These are phyloP conservation scores for Taenioides sp. DNA, from an alignment of 2,797 vertebrate species.

Conservation along the genomic window DNA sequence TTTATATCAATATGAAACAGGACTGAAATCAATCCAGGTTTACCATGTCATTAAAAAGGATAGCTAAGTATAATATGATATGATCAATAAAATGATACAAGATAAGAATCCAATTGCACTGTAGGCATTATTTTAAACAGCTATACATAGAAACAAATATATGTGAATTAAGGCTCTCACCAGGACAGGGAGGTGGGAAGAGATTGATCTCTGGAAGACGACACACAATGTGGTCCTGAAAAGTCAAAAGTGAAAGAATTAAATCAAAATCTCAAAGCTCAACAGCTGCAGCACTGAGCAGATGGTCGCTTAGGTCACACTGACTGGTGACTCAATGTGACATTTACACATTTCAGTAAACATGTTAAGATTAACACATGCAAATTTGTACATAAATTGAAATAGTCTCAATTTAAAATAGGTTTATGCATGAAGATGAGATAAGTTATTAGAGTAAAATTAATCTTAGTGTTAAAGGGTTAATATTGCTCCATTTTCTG, in stretches of 20 bases:
- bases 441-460: neutral
- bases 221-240: conserved; percentile 82
- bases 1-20: neutral
- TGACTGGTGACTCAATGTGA: neutral
- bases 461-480: too few relatives aligned
- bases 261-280: neutral
- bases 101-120: neutral
- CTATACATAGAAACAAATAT: neutral
- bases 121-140: neutral
- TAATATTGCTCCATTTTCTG: too few relatives aligned
- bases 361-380: neutral
- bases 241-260: neutral
- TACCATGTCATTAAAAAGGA: neutral
- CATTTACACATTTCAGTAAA: conserved; percentile 7
- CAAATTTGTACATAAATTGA: neutral
- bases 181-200: conserved; percentile 63
- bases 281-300: neutral
- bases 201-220: conserved; percentile 74
- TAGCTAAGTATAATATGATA: conserved; percentile 15
- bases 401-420: neutral
- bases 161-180: conserved; percentile 48
- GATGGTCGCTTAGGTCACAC: neutral
- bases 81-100: neutral
- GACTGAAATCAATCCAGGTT: neutral
- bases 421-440: neutral